Evolutionary conservation across 2,113 vertebrate genomes (phyloP).

Genomic region (Sceloporus tristichus): DNA sequence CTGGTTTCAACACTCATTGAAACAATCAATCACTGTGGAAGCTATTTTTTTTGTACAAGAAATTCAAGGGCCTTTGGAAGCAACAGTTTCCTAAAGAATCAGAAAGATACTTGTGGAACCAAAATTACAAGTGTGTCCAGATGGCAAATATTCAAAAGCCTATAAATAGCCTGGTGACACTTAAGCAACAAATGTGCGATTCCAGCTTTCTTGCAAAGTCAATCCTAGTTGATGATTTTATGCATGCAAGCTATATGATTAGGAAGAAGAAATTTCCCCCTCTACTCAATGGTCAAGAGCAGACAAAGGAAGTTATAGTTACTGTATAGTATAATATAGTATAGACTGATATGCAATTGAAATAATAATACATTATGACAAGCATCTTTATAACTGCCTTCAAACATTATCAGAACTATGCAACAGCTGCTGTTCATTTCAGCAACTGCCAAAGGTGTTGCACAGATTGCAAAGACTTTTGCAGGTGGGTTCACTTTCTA

Average conservation of each 20-base stretch:
- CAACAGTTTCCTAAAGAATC: neutral
- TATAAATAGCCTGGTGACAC: fast-evolving
- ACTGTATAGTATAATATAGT: neutral
- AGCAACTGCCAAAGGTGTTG: neutral
- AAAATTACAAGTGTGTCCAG: neutral
- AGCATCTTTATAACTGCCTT: neutral
- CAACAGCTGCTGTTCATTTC: neutral
- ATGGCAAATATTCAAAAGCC: constrained; percentile 4
- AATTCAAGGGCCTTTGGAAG: constrained; percentile 5
- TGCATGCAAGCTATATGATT: neutral
- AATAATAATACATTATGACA: neutral
- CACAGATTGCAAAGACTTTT: neutral
- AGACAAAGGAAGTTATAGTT: neutral
- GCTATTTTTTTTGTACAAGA: neutral
- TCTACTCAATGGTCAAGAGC: neutral
- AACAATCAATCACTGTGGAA: fast-evolving
- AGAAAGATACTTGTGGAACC: neutral
- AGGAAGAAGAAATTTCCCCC: neutral
- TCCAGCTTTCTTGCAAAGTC: neutral
- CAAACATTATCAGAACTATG: neutral
- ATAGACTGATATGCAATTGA: neutral
- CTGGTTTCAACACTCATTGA: constrained; percentile 15
- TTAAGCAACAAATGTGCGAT: fast-evolving
- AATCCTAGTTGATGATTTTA: neutral
- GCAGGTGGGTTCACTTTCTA: neutral